Conservation (phyloP, 1,140 invertebrate species). For the Heliconius nattereri region DNA sequence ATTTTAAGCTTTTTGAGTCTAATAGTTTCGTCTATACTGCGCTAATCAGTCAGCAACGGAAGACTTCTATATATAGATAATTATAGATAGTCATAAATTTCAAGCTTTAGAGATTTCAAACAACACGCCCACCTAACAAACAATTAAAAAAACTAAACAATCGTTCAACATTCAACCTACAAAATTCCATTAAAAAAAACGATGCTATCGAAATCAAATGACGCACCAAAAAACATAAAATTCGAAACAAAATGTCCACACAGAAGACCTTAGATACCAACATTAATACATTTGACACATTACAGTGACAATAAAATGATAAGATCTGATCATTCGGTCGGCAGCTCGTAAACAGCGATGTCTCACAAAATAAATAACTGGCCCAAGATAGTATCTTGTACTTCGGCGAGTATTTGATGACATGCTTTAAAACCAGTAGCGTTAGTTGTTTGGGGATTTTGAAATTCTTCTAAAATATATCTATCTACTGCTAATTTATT, state of each 20-base stretch:
- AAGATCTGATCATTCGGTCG: slow-evolving; percentile 1
- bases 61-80: too few relatives aligned
- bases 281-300: slow-evolving; percentile 14
- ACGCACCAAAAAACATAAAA: slow-evolving; percentile 42
- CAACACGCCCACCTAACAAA: not conserved
- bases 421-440: slow-evolving; percentile 9
- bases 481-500: not conserved
- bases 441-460: not conserved
- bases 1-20: too few relatives aligned
- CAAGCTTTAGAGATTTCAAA: too few relatives aligned
- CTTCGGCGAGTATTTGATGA: not conserved
- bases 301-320: slow-evolving; percentile 12
- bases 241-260: slow-evolving; percentile 12
- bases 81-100: too few relatives aligned
- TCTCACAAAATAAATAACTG: slow-evolving; percentile 4
- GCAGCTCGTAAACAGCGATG: slow-evolving; percentile 13
- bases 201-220: slow-evolving; percentile 20
- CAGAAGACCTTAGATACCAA: not conserved
- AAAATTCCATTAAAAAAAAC: not conserved
- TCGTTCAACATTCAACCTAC: not conserved
- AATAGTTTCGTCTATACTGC: too few relatives aligned
- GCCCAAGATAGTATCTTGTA: not conserved
- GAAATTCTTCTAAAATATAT: not conserved
- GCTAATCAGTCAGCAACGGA: too few relatives aligned
- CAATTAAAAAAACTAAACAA: not conserved